These are phyloP conservation scores for Drosophila santomea DNA, from an alignment of 1,140 invertebrate genomes.

Conservation along the genomic window DNA sequence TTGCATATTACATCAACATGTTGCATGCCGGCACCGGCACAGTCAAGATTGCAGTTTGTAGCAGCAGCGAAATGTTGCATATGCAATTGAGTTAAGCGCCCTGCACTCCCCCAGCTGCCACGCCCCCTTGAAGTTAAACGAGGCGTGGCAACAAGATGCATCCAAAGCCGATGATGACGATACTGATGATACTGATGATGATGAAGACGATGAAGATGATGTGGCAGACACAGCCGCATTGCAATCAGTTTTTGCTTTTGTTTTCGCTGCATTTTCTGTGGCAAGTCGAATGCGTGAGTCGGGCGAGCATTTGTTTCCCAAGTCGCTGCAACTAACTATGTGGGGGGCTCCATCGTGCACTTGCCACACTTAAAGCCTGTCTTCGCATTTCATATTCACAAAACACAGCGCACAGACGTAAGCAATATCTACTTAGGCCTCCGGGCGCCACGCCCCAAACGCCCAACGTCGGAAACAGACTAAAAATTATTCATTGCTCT, in stretches of 20 bases:
- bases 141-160: slow-evolving; percentile 52
- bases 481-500: slow-evolving; percentile 33
- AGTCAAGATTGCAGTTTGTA: slow-evolving; percentile 51
- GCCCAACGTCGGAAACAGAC: neutral
- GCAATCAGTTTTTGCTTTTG: slow-evolving; percentile 45
- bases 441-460: slow-evolving; percentile 8
- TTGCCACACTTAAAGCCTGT: slow-evolving; percentile 40
- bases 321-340: slow-evolving; percentile 24
- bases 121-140: slow-evolving; percentile 49
- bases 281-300: slow-evolving; percentile 46
- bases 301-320: slow-evolving; percentile 51
- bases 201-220: slow-evolving; percentile 8
- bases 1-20: slow-evolving; percentile 80
- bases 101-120: neutral
- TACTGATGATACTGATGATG: slow-evolving; percentile 5
- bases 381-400: slow-evolving; percentile 33
- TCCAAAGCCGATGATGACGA: slow-evolving; percentile 5
- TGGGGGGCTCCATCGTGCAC: slow-evolving; percentile 31
- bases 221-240: slow-evolving; percentile 38
- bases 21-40: slow-evolving; percentile 62
- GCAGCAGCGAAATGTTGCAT: slow-evolving; percentile 66
- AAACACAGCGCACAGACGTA: slow-evolving; percentile 7
- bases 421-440: slow-evolving; percentile 17
- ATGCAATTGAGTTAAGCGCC: slow-evolving; percentile 70
- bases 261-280: slow-evolving; percentile 18